Evolutionary conservation across 2,888 invertebrate genomes (phyloP), one percentile per base, ranked within the genome.

Genomic region (Eulithis testata): DNA sequence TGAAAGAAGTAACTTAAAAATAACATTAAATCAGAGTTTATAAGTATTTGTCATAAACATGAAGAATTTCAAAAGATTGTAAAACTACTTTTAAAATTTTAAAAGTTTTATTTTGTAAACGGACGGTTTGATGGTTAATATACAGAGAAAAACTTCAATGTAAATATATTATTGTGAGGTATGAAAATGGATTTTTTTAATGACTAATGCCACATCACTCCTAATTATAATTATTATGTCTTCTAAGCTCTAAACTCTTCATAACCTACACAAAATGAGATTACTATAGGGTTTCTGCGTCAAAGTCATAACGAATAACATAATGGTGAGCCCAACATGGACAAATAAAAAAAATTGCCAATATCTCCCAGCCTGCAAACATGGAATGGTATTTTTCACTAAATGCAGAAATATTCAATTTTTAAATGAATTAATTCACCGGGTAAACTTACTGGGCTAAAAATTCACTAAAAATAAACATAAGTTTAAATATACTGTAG

Each of bases 221-320:
- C 6, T 60, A 27, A 21, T 2, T 50, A 50, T 51, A 58, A 60
- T 43, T 45, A 36, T 44, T 52, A 65, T 67, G 52, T 66, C 14
- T 66, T 68, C 61, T 52, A 73, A 71, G 67, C 73, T 70, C 69
- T 71, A 72, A 63, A 68, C 80, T 82, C 74, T 72, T 86, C 83
- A 87, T 85, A 89, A 87, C 85, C 87, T 85, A 86, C 70, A 81
- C 73, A 78, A 83, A 81, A 84, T 90, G 90, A 90, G 90, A 91
- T 91, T 90, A 83, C 90, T 82, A 69, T 5, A 21, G 21, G 49
- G 49, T 49, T 21, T 31, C 11, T 7, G 45, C 5, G 12, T 45
- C 45, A 6, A 45, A 21, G 21, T 21, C 21, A 21, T 21, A 2
- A 21, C 21, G 21, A 21, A 21, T 21, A 21, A 7, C 12, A 45